phyloP scores from a whole-genome alignment of 2,797 vertebrate species.

The Neostethus bicornis region DNA sequence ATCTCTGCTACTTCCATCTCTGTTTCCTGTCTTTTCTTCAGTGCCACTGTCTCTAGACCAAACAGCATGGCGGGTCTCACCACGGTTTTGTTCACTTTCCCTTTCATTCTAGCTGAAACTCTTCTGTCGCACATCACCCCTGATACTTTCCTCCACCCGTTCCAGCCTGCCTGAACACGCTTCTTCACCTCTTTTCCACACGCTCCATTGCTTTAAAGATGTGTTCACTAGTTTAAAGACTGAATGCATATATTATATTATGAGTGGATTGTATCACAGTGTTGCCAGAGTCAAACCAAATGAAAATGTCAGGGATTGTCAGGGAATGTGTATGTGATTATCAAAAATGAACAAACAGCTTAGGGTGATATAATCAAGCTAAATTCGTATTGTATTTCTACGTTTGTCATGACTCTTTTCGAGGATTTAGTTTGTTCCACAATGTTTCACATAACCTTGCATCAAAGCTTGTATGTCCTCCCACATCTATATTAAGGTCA shows the following conservation, averaged over 20 bases:
- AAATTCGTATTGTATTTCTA: slow-evolving; percentile 52
- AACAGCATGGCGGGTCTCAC: too few relatives aligned
- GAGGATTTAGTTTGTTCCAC: slow-evolving; percentile 38
- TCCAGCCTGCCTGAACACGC: too few relatives aligned
- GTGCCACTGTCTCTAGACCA: too few relatives aligned
- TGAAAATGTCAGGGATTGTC: slow-evolving; percentile 28
- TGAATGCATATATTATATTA: slow-evolving; percentile 63
- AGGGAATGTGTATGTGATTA: slow-evolving; percentile 43
- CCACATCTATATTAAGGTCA: slow-evolving; percentile 9
- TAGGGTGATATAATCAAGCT: slow-evolving; percentile 63
- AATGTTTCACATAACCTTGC: slow-evolving; percentile 6
- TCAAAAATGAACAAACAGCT: slow-evolving; percentile 67
- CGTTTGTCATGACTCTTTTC: slow-evolving; percentile 24
- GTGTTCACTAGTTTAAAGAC: slow-evolving; percentile 51
- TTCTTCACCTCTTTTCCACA: too few relatives aligned
- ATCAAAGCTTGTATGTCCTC: slow-evolving; percentile 21
- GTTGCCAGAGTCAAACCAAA: slow-evolving; percentile 16
- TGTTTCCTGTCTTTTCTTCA: too few relatives aligned
- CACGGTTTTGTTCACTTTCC: too few relatives aligned
- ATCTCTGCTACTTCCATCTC: too few relatives aligned
- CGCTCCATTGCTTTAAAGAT: too few relatives aligned
- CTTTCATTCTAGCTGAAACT: too few relatives aligned
- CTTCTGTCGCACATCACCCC: too few relatives aligned
- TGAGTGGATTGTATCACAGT: slow-evolving; percentile 63
- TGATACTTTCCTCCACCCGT: too few relatives aligned